Percentiles rank a stretch among this genome's conserved stretches.
Conservation (phyloP, 2,797 vertebrate species). For the Centroberyx gerrardi region DNA sequence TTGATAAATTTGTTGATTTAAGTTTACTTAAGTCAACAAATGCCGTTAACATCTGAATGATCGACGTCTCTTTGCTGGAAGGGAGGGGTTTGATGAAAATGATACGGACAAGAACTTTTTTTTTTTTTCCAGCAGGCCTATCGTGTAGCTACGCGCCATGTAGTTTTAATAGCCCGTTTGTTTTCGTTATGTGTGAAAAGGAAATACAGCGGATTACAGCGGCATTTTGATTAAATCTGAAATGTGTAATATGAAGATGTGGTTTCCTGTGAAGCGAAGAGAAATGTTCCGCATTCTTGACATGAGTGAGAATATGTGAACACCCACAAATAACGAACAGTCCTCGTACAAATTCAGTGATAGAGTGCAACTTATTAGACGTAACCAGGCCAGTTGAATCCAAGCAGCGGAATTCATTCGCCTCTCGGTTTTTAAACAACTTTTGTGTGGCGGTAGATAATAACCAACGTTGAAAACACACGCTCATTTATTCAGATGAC, state of each 20-base stretch:
- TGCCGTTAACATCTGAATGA: neutral
- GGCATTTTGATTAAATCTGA: neutral
- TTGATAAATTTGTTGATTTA: neutral
- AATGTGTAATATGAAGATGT: slow-evolving; percentile 21
- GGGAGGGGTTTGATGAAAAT: slow-evolving; percentile 72
- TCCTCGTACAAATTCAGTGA: neutral
- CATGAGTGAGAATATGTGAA: slow-evolving; percentile 47
- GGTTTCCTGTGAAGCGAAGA: slow-evolving; percentile 71
- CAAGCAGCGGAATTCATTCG: rapidly evolving
- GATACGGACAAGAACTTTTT: slow-evolving; percentile 56
- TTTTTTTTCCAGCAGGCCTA: slow-evolving; percentile 48
- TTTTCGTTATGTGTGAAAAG: neutral
- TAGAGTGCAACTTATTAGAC: neutral
- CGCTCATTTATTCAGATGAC: slow-evolving; percentile 31
- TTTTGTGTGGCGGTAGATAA: neutral
- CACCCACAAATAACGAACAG: slow-evolving; percentile 44
- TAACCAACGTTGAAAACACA: neutral
- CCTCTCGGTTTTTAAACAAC: neutral
- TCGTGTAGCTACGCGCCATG: neutral
- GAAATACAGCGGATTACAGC: neutral
- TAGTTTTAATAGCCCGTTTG: slow-evolving; percentile 14
- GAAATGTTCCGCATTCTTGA: slow-evolving; percentile 86
- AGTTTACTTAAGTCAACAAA: slow-evolving; percentile 32
- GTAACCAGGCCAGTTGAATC: too few relatives aligned
- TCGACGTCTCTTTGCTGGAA: slow-evolving; percentile 35